Base-by-base conservation (phyloP, 2,113 vertebrate species). In the Pao palembangensis region DNA sequence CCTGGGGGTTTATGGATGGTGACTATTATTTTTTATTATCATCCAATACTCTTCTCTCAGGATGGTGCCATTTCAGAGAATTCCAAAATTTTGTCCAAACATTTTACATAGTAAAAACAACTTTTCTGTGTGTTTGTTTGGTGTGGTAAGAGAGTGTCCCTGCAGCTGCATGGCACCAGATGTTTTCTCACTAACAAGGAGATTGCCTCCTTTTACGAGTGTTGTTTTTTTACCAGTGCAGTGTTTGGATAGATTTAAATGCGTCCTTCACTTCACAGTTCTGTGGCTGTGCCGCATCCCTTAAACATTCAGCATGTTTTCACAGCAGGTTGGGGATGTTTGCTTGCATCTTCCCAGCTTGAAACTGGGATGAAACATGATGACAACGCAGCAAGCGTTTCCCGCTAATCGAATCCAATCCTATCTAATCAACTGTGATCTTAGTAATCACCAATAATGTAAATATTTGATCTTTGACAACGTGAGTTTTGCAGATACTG, bases 301-400 rank as follows among this genome's bases (percentile, higher is more conserved):
- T 60, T 13, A 48, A 54, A 61, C 11, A 15, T 48, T 43, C 43
- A 16, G 53, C 42, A 55, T 54, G 20, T 65, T 73, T 62, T 69
- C 61, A 65, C 51, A 25, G 38, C 8, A 10, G 56, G 55, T 44
- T 58, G 2, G 47, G 54, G 17, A 20, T 55, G 51, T 57, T 53
- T 71, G 49, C 54, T 55, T 60, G 52, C 51, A 42, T 38, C 34
- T 19, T 73, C 47, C 21, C 51, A 71, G 41, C 55, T 25, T 20
- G 14, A 64, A 61, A 64, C 55, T 1, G 0, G 57, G 54, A 47
- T 25, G 8, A 63, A 52, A 73, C 21, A 16, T 23, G 49, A 34
- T 44, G 28, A 43, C 43, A 59, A 59, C 20, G 21, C 25, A 28
- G 34, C 8, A 10, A 38, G 34, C 3, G 34, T 38, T 38, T 38